Conservation (phyloP, 2,113 vertebrate genomes). For the Nycticorax nycticorax region DNA sequence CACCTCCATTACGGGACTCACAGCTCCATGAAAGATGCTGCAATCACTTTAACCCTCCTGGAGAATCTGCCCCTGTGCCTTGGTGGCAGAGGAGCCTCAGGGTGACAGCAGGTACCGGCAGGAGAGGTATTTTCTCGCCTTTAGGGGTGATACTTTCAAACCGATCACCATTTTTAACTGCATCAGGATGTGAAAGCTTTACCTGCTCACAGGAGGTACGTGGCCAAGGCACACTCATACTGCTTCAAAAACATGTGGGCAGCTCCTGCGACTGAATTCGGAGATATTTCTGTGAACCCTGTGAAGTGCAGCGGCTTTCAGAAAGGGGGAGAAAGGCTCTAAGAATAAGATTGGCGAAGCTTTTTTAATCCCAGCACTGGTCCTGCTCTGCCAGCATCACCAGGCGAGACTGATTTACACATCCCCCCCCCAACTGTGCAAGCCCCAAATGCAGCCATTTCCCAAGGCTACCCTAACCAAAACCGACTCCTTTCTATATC, state of each 20-base stretch:
- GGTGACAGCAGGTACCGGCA: accelerated
- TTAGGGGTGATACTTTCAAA: not conserved
- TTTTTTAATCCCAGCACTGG: not conserved
- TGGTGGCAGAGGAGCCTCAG: accelerated
- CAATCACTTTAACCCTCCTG: too few species aligned
- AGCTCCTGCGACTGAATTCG: not conserved
- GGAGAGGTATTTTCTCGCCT: not conserved
- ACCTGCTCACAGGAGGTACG: not conserved
- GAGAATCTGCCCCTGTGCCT: accelerated
- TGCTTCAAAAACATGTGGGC: not conserved
- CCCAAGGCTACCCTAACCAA: not conserved
- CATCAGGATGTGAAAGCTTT: not conserved
- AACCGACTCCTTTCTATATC: not conserved
- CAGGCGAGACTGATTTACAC: not conserved
- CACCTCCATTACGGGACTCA: not conserved
- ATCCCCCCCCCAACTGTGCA: not conserved
- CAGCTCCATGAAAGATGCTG: not conserved
- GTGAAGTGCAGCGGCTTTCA: not conserved
- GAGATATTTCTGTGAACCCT: not conserved
- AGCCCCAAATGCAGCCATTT: not conserved
- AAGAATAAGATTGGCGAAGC: not conserved
- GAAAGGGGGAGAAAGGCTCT: not conserved
- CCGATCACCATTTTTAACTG: not conserved
- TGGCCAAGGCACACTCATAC: not conserved
- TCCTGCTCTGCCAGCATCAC: not conserved